These are phyloP conservation scores for Rhingia campestris DNA, from an alignment of 2,888 invertebrate genomes.

Conservation along the genomic window DNA sequence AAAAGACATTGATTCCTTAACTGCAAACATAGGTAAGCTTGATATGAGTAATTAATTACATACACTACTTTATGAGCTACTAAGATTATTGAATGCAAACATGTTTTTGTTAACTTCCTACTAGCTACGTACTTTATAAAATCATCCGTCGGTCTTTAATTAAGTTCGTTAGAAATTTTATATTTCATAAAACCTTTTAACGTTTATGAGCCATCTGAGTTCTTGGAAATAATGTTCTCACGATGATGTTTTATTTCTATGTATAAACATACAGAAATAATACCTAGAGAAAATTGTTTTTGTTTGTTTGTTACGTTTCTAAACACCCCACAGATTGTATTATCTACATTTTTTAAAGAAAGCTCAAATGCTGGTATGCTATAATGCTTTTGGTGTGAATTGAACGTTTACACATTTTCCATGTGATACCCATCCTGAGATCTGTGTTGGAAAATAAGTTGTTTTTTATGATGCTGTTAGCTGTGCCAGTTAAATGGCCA, in stretches of 20 bases:
- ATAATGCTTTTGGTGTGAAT: conserved; percentile 31
- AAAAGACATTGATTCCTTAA: conserved; percentile 93
- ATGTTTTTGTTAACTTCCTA: too few species aligned
- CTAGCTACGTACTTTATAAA: neutral
- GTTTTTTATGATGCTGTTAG: conserved; percentile 37
- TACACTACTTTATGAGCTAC: neutral
- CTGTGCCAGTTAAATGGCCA: conserved; percentile 23
- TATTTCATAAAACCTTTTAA: conserved; percentile 51
- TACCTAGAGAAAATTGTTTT: neutral
- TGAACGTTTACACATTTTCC: conserved; percentile 22
- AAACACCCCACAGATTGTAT: conserved; percentile 7
- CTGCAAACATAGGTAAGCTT: conserved; percentile 91
- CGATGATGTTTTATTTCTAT: conserved; percentile 33
- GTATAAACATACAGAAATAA: conserved; percentile 14
- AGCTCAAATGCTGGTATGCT: conserved; percentile 18
- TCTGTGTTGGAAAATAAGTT: conserved; percentile 45
- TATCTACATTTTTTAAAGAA: conserved; percentile 21
- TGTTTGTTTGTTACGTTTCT: neutral
- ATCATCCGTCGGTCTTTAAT: conserved; percentile 24
- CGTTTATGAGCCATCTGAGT: conserved; percentile 30
- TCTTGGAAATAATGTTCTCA: conserved; percentile 52
- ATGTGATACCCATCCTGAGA: conserved; percentile 29
- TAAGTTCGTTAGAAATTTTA: conserved; percentile 64
- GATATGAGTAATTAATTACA: neutral
- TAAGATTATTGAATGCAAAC: conserved; percentile 16